These are phyloP conservation scores for Gorsachius magnificus DNA, from an alignment of 2,797 vertebrate genomes.

Conservation along the genomic window DNA sequence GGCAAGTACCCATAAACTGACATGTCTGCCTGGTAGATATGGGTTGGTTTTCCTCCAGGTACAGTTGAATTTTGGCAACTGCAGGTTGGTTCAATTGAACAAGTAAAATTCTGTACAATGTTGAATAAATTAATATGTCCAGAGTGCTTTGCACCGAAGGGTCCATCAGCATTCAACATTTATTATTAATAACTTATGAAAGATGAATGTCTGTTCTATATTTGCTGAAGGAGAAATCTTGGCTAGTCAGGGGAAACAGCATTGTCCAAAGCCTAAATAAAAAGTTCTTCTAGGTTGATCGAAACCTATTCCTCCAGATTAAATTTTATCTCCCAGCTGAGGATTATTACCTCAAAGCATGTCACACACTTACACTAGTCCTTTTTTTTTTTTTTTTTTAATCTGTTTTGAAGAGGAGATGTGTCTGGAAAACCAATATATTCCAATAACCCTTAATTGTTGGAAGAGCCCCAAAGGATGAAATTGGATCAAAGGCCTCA, in stretches of 20 bases:
- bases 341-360: not conserved
- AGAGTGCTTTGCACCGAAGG: not conserved
- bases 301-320: slow-evolving; percentile 5
- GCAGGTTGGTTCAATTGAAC: not conserved
- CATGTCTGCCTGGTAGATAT: not conserved
- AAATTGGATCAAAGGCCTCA: slow-evolving; percentile 12
- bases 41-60: not conserved
- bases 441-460: slow-evolving; percentile 4
- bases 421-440: not conserved
- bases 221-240: slow-evolving; percentile 2
- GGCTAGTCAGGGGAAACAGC: not conserved
- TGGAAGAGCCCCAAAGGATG: not conserved
- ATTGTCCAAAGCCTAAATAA: slow-evolving; percentile 20
- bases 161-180: not conserved
- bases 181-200: slow-evolving; percentile 12
- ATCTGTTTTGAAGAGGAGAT: not conserved
- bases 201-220: not conserved
- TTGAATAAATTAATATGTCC: not conserved
- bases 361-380: not conserved
- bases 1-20: not conserved
- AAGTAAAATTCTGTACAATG: not conserved
- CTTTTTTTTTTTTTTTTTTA: not conserved
- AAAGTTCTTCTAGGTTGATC: not conserved
- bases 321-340: slow-evolving; percentile 8
- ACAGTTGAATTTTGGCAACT: not conserved